Conservation (phyloP, 2,113 vertebrate genomes). For the Pygoscelis adeliae region DNA sequence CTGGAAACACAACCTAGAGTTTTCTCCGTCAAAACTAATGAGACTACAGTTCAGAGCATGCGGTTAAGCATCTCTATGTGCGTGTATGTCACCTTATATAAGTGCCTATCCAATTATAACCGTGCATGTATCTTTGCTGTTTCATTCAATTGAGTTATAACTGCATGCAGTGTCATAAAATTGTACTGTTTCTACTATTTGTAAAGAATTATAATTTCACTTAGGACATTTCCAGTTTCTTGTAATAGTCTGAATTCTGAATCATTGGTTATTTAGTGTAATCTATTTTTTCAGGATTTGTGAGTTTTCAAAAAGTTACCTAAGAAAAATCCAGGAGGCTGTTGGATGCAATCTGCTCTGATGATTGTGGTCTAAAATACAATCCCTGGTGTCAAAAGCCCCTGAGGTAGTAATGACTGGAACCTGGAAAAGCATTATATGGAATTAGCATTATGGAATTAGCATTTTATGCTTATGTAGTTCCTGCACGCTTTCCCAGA, state of each 20-base stretch:
- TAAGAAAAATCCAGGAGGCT: background rate
- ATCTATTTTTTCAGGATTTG: background rate
- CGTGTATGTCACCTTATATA: fast-evolving
- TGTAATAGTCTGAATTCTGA: background rate
- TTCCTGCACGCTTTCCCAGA: background rate
- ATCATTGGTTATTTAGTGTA: background rate
- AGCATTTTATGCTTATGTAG: background rate
- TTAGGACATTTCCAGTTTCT: background rate
- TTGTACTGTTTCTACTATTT: background rate
- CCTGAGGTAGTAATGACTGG: background rate
- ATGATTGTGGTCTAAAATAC: background rate
- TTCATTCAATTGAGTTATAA: background rate
- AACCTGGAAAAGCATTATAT: background rate
- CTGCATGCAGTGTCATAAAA: background rate
- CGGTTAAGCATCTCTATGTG: fast-evolving
- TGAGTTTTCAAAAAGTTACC: background rate
- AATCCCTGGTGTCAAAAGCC: background rate
- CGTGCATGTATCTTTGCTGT: background rate
- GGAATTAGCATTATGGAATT: background rate
- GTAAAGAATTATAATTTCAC: background rate
- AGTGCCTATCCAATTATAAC: background rate
- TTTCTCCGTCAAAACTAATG: background rate
- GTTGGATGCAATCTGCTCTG: background rate
- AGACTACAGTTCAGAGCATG: fast-evolving
- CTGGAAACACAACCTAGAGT: background rate